Evolutionary conservation across 2,113 vertebrate species (phyloP).

Genomic region (Pluvialis apricaria): DNA sequence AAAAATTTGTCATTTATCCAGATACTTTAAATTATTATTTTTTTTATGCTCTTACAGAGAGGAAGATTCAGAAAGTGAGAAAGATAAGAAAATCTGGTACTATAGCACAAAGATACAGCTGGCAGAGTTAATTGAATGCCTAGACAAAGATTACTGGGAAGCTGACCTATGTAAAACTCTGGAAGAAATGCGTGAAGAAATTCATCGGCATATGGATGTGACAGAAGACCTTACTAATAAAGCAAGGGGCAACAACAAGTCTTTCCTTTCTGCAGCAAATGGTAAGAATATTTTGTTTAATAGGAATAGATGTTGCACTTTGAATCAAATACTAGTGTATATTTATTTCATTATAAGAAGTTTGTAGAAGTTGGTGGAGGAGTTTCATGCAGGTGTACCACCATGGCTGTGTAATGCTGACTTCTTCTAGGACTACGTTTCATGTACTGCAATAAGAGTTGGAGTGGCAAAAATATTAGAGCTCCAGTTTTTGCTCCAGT

Average conservation of each 20-base stretch:
- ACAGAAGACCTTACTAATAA: slow-evolving; percentile 96
- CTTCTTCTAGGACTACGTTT: background rate
- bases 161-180: slow-evolving; percentile 87
- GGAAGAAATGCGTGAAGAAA: slow-evolving; percentile 91
- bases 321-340: background rate
- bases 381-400: background rate
- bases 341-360: background rate
- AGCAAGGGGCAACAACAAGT: slow-evolving; percentile 89
- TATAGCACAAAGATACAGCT: slow-evolving; percentile 93
- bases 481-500: background rate
- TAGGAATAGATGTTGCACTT: background rate
- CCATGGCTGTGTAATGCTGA: background rate
- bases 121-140: slow-evolving; percentile 83
- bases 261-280: slow-evolving; percentile 89
- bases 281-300: slow-evolving; percentile 72
- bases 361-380: background rate
- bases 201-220: slow-evolving; percentile 92
- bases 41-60: slow-evolving; percentile 74
- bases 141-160: slow-evolving; percentile 96
- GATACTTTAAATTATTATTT: background rate
- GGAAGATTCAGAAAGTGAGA: slow-evolving; percentile 89
- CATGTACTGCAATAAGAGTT: background rate
- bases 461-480: background rate
- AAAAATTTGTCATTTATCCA: background rate
- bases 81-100: slow-evolving; percentile 94